Percentiles rank a stretch among this genome's conserved stretches.
Conservation (phyloP, 2,797 vertebrate species). For the Enteromius afrohamiltoni region DNA sequence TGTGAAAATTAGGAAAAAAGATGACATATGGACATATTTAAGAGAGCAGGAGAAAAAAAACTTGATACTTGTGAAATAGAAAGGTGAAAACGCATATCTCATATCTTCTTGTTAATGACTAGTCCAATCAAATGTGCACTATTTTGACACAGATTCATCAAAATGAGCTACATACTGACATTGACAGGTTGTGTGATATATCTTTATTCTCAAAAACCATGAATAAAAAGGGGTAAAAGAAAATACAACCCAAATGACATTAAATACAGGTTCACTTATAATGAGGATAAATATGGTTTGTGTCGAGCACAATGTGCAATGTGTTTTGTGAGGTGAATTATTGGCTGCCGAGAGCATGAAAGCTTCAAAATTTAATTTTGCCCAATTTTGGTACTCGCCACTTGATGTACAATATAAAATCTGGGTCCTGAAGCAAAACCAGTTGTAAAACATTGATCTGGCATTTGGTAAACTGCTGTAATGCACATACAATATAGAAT, state of each 20-base stretch:
- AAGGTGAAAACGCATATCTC: neutral
- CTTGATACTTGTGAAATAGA: neutral
- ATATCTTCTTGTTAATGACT: neutral
- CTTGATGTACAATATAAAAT: neutral
- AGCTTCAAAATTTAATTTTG: neutral
- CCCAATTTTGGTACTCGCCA: neutral
- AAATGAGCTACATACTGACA: neutral
- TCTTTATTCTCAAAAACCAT: slow-evolving; percentile 1
- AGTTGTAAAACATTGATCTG: neutral
- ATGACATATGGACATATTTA: neutral
- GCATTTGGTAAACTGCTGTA: neutral
- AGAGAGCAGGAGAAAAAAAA: neutral
- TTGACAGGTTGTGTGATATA: neutral
- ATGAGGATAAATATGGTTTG: neutral
- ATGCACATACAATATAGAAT: neutral
- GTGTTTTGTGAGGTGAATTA: slow-evolving; percentile 9
- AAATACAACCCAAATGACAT: neutral
- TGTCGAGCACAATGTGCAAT: neutral
- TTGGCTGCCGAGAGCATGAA: slow-evolving; percentile 3
- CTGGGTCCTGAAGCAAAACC: neutral
- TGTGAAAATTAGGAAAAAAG: neutral
- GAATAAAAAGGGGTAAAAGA: slow-evolving; percentile 8
- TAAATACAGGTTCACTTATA: neutral
- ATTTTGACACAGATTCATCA: neutral
- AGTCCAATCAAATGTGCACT: neutral